These are phyloP conservation scores for Drosophila prostipennis DNA, from an alignment of 2,888 invertebrate genomes.

Conservation along the genomic window DNA sequence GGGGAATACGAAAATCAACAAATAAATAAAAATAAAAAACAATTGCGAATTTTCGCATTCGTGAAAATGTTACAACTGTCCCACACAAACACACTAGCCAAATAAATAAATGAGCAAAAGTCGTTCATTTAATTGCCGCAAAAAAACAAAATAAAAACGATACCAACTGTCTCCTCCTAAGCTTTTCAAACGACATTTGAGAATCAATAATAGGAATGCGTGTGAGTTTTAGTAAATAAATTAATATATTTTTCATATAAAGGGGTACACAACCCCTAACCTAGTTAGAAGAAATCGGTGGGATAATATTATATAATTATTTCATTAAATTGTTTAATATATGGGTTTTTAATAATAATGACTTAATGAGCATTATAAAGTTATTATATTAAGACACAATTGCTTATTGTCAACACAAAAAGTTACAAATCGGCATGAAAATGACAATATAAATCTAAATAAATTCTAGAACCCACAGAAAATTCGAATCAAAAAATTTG, in stretches of 20 bases:
- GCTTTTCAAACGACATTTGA: constrained; percentile 12
- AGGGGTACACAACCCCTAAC: no score
- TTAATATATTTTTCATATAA: no score
- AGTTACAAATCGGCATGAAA: no score
- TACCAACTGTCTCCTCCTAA: background rate
- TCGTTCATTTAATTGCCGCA: constrained; percentile 38
- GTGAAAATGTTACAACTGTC: constrained; percentile 63
- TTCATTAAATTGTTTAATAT: background rate
- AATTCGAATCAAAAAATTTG: no score
- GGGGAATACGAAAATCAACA: constrained; percentile 26
- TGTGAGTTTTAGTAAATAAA: constrained; percentile 5
- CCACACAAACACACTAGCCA: constrained; percentile 26
- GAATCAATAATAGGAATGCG: constrained; percentile 44
- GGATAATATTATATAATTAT: background rate
- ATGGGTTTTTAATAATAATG: background rate
- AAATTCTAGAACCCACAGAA: no score
- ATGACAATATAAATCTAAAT: no score
- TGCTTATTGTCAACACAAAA: no score
- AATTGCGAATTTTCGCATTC: constrained; percentile 60
- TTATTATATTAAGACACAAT: no score
- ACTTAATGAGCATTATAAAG: no score
- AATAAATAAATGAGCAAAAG: constrained; percentile 27
- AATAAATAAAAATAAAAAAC: constrained; percentile 35
- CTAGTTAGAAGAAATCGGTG: background rate
- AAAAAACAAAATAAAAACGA: constrained; percentile 1